Evolutionary conservation across 2,797 vertebrate genomes (phyloP).

Genomic region (Chelidonichthys spinosus): DNA sequence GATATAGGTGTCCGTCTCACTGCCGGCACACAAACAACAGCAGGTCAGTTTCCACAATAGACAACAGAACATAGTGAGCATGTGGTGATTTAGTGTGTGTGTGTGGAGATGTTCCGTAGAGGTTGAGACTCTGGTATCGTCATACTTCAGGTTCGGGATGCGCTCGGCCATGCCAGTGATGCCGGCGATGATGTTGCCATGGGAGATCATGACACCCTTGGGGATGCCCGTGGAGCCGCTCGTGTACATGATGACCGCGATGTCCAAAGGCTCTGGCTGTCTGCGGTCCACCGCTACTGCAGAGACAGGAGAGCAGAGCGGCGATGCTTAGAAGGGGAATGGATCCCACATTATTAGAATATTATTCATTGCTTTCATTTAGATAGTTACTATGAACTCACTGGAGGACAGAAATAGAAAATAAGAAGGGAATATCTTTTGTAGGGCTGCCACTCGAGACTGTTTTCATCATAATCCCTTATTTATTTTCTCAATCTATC

Average conservation of each 20-base stretch:
- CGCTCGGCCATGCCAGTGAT: constrained; percentile 97
- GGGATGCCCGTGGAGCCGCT: constrained; percentile 97
- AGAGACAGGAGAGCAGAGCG: constrained; percentile 27
- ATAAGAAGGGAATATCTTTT: not conserved
- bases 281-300: constrained; percentile 82
- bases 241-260: constrained; percentile 98
- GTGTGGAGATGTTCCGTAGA: not conserved
- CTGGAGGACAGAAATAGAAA: not conserved
- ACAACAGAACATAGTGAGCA: not conserved
- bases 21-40: constrained; percentile 67
- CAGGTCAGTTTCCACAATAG: constrained; percentile 12
- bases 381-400: not conserved
- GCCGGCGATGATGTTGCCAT: constrained; percentile 94
- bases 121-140: not conserved
- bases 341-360: not conserved
- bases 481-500: not conserved
- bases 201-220: constrained; percentile 98
- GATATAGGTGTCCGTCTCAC: constrained; percentile 94
- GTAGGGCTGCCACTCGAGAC: not conserved
- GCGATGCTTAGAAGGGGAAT: constrained; percentile 22
- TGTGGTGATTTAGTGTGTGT: not conserved
- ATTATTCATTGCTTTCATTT: not conserved
- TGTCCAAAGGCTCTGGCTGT: constrained; percentile 87
- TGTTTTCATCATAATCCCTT: not conserved
- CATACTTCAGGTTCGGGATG: constrained; percentile 92